These are phyloP conservation scores for Nysson spinosus DNA, from an alignment of 2,888 invertebrate species.

Conservation along the genomic window DNA sequence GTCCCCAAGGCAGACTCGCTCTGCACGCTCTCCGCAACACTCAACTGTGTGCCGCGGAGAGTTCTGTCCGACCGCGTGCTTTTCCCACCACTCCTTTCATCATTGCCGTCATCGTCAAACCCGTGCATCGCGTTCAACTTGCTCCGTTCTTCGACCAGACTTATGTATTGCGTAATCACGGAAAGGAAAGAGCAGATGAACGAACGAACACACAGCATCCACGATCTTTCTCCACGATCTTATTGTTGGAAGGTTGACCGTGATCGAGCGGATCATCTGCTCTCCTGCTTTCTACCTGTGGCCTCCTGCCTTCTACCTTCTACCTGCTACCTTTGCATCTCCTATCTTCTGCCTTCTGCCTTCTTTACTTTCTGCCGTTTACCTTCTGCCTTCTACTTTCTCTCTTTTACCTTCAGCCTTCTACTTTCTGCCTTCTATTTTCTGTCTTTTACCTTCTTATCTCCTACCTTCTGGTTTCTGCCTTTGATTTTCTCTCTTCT, in stretches of 20 bases:
- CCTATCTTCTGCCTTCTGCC: too few relatives aligned
- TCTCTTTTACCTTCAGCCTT: too few relatives aligned
- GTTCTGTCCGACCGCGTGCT: constrained; percentile 58
- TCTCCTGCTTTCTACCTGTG: not conserved
- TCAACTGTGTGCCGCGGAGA: constrained; percentile 43
- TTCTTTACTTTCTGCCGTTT: too few relatives aligned
- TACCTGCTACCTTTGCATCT: too few relatives aligned
- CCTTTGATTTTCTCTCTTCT: too few relatives aligned
- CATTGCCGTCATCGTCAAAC: constrained; percentile 14
- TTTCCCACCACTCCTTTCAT: constrained; percentile 53
- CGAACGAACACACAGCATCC: constrained; percentile 8
- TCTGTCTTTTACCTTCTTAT: too few relatives aligned
- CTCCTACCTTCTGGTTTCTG: too few relatives aligned
- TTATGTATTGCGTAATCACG: constrained; percentile 31
- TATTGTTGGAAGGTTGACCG: constrained; percentile 3
- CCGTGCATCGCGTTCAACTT: constrained; percentile 6
- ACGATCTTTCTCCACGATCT: constrained; percentile 19
- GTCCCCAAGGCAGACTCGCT: constrained; percentile 54
- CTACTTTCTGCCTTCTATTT: too few relatives aligned
- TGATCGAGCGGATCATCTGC: not conserved
- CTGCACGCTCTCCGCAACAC: too few relatives aligned
- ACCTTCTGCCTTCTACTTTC: too few relatives aligned
- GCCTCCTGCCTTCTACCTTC: not conserved
- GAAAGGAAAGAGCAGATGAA: constrained; percentile 23
- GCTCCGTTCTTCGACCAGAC: constrained; percentile 15